Evolutionary conservation across 2,797 vertebrate genomes (phyloP), one percentile per base, ranked within the genome.

Genomic region (Neostethus bicornis): DNA sequence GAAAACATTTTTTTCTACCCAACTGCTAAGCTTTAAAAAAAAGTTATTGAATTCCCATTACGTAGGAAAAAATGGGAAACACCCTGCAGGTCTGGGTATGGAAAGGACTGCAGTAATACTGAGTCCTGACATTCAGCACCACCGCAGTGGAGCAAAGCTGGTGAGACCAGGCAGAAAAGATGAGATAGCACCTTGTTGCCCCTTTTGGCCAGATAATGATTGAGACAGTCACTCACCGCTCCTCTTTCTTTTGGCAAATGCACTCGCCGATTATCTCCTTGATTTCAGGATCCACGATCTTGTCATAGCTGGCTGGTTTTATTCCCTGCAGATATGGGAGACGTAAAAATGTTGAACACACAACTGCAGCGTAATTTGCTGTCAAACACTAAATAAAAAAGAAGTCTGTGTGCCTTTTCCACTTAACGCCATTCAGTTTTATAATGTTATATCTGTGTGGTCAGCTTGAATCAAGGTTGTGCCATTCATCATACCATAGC

Each of bases 211-310:
- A 48, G 52, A 58, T 51, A 71, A 19, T 23, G 19, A 61, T 7
- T 5, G 21, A 35, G 29, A 26, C 29, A 56, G 44, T 77, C 79
- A 92, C 94, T 93, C 87, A 99, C 97, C 97, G 94, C 81, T 98
- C 95, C 82, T 96, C 96, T 84, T 98, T 99, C 77, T 98, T 98
- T 91, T 98, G 97, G 88, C 96, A 97, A 89, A 99, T 99, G 42
- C 97, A 99, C 80, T 98, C 96, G 5, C 96, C 97, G 74, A 99
- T 99, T 81, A 98, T 98, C 91, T 99, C 97, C 87, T 98, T 99
- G 79, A 99, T 94, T 93, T 99, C 97, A 50, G 96, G 97, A 86
- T 98, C 95, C 19, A 93, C 88, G 75, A 99, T 95, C 86, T 98
- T 99, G 88, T 98, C 94, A 89, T 95, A 99, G 85, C 97, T 99